phyloP scores from a whole-genome alignment of 2,888 invertebrate species.

The Synergus umbraculus region DNA sequence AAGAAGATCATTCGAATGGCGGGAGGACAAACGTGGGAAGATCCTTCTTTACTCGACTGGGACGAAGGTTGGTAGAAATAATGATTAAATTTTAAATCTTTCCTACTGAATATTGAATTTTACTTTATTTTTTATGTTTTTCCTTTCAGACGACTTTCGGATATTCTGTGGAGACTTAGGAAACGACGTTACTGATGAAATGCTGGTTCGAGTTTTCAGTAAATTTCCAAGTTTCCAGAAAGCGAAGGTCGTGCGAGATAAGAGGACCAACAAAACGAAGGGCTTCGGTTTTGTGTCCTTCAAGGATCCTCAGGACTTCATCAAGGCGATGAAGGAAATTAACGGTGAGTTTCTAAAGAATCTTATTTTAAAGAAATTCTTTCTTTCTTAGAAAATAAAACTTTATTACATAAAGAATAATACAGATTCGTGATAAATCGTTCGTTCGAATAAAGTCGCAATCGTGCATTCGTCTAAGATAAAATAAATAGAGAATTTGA shows the following conservation, averaged over 20 bases:
- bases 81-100: not conserved
- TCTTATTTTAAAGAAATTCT: not conserved
- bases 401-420: conserved; percentile 49
- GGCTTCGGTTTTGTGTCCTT: conserved; percentile 99
- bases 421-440: conserved; percentile 31
- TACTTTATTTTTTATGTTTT: not conserved
- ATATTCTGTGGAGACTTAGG: conserved; percentile 99
- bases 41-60: conserved; percentile 95
- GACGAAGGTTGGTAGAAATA: conserved; percentile 82
- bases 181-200: conserved; percentile 99
- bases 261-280: conserved; percentile 97
- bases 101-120: no score
- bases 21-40: conserved; percentile 98
- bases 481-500: not conserved
- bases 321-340: conserved; percentile 99
- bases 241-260: conserved; percentile 97
- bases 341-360: conserved; percentile 86
- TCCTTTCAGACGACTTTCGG: conserved; percentile 91
- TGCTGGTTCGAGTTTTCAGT: conserved; percentile 96
- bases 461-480: conserved; percentile 16
- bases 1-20: conserved; percentile 92
- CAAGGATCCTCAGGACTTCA: conserved; percentile 97
- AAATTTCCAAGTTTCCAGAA: conserved; percentile 95
- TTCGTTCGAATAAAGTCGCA: conserved; percentile 15
- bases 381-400: conserved; percentile 51